Base-by-base conservation (phyloP, 2,888 invertebrate species). In the Esperia sulphurella region DNA sequence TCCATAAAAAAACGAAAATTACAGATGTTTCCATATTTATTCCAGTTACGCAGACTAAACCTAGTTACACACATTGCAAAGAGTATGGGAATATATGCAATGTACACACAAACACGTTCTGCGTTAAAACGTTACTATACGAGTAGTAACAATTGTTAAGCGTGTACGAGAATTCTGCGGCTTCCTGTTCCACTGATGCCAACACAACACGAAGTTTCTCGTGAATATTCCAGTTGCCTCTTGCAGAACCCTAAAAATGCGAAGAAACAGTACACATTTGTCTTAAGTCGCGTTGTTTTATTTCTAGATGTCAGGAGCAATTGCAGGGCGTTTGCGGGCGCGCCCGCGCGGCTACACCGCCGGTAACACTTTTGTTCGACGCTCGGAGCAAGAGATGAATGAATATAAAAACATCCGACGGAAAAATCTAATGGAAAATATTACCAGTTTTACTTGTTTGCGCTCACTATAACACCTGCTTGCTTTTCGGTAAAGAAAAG, bases 351-450 rank as follows among this genome's bases (percentile, higher is more conserved):
- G n/a, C n/a, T n/a, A 42, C 49, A 50, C 50, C 43, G 49, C 14
- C 14, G 45, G 58, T 49, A 55, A 53, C 55, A 53, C 58, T 58
- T 62, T 61, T 59, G 55, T 63, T 61, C 59, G 45, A 30, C 46
- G 48, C 43, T 44, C 47, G 37, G 37, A 37, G 12, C 12, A 37
- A 37, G 12, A 33, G 7, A 2, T 13, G 6, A 37, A n/a, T 12
- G n/a, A 7, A 12, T 8, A 37, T 7, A 12, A 13, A n/a, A 58
- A 57, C 52, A 55, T 57, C 50, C 48, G 56, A 57, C 41, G 42
- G 41, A 41, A 12, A 40, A 14, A 46, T 33, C 8, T 33, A 3
- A 4, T 33, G 21, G 21, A 21, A 21, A 21, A 3, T 21, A 21
- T 21, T 21, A 3, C 21, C 21, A 21, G 21, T 21, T 21, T 21